These are phyloP conservation scores for Amyelois transitella DNA, from an alignment of 1,140 invertebrate species.

Conservation along the genomic window DNA sequence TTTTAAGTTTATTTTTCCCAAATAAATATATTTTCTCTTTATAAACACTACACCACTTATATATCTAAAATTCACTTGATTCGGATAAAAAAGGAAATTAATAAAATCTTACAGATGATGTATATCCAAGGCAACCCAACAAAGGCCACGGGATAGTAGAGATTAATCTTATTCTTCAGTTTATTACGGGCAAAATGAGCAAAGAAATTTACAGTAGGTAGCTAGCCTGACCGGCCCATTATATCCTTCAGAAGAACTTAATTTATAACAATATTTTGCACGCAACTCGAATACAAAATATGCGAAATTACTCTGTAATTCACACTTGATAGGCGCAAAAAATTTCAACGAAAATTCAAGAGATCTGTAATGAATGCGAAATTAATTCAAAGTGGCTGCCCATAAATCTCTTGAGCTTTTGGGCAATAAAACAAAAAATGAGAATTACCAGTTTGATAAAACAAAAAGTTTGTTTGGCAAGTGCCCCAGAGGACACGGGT, in stretches of 20 bases:
- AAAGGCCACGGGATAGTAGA: slow-evolving; percentile 2
- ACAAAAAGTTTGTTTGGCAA: slow-evolving; percentile 66
- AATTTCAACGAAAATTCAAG: slow-evolving; percentile 33
- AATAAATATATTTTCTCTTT: no score
- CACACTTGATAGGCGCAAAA: slow-evolving; percentile 29
- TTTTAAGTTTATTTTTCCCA: no score
- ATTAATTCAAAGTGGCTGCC: slow-evolving; percentile 64
- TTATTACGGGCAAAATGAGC: not conserved
- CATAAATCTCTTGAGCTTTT: slow-evolving; percentile 58
- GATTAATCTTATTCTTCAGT: slow-evolving; percentile 6
- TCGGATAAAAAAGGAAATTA: not conserved
- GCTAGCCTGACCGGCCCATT: not conserved
- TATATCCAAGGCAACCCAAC: not conserved
- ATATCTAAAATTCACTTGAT: no score
- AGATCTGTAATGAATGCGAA: slow-evolving; percentile 64
- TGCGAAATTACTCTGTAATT: slow-evolving; percentile 26
- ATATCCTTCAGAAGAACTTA: slow-evolving; percentile 14
- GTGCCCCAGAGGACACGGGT: slow-evolving; percentile 36
- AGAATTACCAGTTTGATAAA: slow-evolving; percentile 63
- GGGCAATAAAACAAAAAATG: slow-evolving; percentile 66
- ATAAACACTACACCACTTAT: no score
- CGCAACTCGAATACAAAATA: slow-evolving; percentile 23
- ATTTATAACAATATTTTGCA: slow-evolving; percentile 24
- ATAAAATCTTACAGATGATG: no score
- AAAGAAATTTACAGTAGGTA: slow-evolving; percentile 1